A percentile compares a stretch with the other conserved stretches of the same genome.
These are phyloP conservation scores for Tipula helvola DNA, from an alignment of 2,888 invertebrate species.

Conservation along the genomic window DNA sequence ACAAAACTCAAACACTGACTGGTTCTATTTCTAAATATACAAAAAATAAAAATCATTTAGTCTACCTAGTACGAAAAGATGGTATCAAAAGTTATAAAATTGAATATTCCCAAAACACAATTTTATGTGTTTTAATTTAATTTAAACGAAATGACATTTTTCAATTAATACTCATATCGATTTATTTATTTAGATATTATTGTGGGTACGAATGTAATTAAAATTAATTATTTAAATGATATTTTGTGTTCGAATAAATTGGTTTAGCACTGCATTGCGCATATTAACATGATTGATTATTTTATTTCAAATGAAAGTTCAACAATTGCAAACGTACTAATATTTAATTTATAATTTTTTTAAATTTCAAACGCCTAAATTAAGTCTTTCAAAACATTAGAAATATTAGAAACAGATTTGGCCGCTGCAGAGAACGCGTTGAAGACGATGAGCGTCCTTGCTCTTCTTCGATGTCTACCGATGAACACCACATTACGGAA, in stretches of 20 bases:
- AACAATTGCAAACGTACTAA: no score
- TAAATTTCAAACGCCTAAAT: no score
- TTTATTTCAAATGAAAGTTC: no score
- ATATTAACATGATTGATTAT: no score
- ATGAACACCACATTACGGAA: no score
- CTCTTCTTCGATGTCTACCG: no score
- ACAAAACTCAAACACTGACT: neutral
- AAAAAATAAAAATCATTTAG: neutral
- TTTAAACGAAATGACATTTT: neutral
- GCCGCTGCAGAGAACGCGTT: no score
- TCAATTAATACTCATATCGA: neutral
- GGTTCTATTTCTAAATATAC: neutral
- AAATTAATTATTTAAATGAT: neutral
- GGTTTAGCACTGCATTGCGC: no score
- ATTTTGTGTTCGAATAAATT: neutral
- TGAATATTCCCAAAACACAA: neutral
- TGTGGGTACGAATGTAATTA: neutral
- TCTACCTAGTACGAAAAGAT: neutral
- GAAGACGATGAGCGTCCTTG: no score
- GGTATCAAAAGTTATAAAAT: neutral
- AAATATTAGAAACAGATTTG: no score
- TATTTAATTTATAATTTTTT: no score
- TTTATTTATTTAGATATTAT: neutral
- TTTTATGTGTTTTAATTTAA: neutral
- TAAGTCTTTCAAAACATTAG: no score